These are phyloP conservation scores for Coregonus suidteri DNA, from an alignment of 2,797 vertebrate species.

Conservation along the genomic window DNA sequence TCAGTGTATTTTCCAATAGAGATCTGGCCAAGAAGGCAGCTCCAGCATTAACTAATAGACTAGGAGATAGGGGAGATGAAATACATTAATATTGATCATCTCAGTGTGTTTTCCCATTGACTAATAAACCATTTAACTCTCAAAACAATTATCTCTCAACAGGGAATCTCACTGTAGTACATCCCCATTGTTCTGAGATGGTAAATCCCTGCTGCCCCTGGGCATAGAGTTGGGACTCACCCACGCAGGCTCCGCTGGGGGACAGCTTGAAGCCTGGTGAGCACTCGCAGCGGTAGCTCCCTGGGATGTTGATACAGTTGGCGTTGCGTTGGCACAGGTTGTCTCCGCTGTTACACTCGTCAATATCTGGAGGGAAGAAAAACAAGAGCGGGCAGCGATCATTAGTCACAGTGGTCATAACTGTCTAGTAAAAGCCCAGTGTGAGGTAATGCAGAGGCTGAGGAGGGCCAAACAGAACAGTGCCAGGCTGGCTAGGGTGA, in stretches of 20 bases:
- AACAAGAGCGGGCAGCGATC: slow-evolving; percentile 32
- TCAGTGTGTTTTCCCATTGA: background rate
- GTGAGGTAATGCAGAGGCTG: slow-evolving; percentile 29
- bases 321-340: slow-evolving; percentile 89
- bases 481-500: slow-evolving; percentile 46
- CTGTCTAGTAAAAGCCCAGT: slow-evolving; percentile 39
- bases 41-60: no score
- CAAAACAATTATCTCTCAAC: background rate
- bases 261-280: slow-evolving; percentile 88
- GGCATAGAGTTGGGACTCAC: slow-evolving; percentile 74
- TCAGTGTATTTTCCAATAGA: no score
- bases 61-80: background rate
- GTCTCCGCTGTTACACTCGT: slow-evolving; percentile 89
- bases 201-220: slow-evolving; percentile 5
- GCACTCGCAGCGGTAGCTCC: slow-evolving; percentile 91
- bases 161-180: background rate
- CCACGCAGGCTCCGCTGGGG: slow-evolving; percentile 87
- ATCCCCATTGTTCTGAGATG: slow-evolving; percentile 5
- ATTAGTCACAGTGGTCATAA: slow-evolving; percentile 58
- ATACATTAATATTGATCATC: background rate
- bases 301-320: slow-evolving; percentile 90
- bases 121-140: background rate
- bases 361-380: slow-evolving; percentile 79
- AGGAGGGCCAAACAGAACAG: slow-evolving; percentile 33
- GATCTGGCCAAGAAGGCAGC: no score